These are phyloP conservation scores for Coreoperca whiteheadi DNA, from an alignment of 2,113 vertebrate genomes.

Conservation along the genomic window DNA sequence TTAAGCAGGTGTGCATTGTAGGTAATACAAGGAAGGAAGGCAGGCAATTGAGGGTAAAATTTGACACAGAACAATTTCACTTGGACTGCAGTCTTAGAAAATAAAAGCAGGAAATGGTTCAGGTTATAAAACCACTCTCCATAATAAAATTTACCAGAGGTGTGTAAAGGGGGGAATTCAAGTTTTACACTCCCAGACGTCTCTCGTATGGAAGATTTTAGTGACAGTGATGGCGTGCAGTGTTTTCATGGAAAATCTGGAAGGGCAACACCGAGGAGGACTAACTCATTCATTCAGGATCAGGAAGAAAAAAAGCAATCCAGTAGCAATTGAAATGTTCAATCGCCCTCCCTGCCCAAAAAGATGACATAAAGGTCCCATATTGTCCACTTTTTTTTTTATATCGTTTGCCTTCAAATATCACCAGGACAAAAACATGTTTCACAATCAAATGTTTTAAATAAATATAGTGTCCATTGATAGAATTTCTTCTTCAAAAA, in stretches of 20 bases:
- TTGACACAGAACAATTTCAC: conserved; percentile 50
- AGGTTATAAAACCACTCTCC: conserved; percentile 39
- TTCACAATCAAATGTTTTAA: conserved; percentile 75
- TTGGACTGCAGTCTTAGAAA: conserved; percentile 37
- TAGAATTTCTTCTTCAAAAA: conserved; percentile 62
- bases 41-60: conserved; percentile 51
- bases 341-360: conserved; percentile 10
- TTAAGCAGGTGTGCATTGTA: conserved; percentile 72
- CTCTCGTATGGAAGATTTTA: conserved; percentile 72
- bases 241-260: conserved; percentile 48
- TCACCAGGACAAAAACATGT: conserved; percentile 64
- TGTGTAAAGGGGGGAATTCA: conserved; percentile 60
- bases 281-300: conserved; percentile 46
- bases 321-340: conserved; percentile 40
- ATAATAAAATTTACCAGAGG: conserved; percentile 43
- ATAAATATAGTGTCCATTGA: conserved; percentile 77
- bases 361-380: conserved; percentile 44
- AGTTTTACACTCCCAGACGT: conserved; percentile 72
- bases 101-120: conserved; percentile 61
- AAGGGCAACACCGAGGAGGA: conserved; percentile 59
- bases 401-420: conserved; percentile 64
- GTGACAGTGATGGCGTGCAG: conserved; percentile 59
- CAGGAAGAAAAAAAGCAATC: neutral
- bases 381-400: conserved; percentile 31
- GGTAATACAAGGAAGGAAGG: conserved; percentile 70